Percentiles rank a stretch among this genome's conserved stretches.
These are phyloP conservation scores for Cathartes aura DNA, from an alignment of 2,113 vertebrate genomes.

Conservation along the genomic window DNA sequence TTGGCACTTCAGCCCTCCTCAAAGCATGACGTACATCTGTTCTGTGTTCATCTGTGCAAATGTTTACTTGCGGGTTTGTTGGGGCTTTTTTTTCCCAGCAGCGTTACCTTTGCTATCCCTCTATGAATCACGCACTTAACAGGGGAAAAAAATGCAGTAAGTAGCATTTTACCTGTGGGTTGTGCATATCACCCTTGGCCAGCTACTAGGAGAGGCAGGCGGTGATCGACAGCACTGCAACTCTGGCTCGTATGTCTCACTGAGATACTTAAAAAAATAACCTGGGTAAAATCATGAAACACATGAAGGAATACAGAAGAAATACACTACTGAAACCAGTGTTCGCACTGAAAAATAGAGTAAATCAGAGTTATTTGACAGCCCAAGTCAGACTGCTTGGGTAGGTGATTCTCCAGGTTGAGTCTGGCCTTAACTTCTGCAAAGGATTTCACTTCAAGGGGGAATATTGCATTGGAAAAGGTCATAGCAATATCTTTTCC, in stretches of 20 bases:
- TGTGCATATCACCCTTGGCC: constrained; percentile 6
- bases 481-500: background rate
- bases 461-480: background rate
- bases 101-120: background rate
- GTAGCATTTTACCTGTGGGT: background rate
- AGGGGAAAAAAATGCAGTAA: background rate
- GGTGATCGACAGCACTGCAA: constrained; percentile 30
- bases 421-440: background rate
- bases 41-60: background rate
- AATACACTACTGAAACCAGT: background rate
- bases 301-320: background rate
- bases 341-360: background rate
- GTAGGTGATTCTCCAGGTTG: background rate
- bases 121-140: background rate
- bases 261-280: background rate
- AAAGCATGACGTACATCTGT: background rate
- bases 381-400: background rate
- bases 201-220: background rate
- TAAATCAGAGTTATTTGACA: background rate
- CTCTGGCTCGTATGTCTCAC: background rate
- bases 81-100: background rate
- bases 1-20: background rate
- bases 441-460: background rate
- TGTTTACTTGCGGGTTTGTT: background rate
- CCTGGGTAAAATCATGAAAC: background rate